Evolutionary conservation across 2,888 invertebrate species (phyloP), one percentile per base, ranked within the genome.

Genomic region (Agonopterix alstromeriana): DNA sequence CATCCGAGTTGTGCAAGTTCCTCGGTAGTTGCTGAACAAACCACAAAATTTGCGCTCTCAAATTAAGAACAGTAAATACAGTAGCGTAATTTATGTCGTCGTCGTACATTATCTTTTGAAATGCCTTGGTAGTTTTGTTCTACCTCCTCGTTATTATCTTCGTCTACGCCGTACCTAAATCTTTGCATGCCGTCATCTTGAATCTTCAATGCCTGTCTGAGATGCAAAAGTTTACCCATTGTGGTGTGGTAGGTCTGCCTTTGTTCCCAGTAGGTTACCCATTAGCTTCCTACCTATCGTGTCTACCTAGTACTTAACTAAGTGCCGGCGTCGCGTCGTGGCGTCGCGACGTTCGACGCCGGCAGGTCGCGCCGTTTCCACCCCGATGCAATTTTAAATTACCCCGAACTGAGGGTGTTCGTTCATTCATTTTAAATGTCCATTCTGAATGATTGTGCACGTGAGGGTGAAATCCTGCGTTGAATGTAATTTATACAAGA

Each of bases 321-420:
- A 27, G 5, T 27, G 27, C 53, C 58, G 67, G 62, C 61, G 58
- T 61, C 63, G 56, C 63, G 65, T 51, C 64, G 60, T 53, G 61
- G 60, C 60, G 61, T 55, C 63, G 62, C 61, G 61, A 58, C 63
- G 61, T 58, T 60, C 60, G 61, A 60, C 62, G 53, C 53, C 60
- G 53, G 43, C 46, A 61, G 67, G 60, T 56, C 65, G 50, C 52
- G 68, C 61, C 75, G 73, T 64, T 73, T 53, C 64, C 64, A 67
- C 77, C 77, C 75, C 62, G 64, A 60, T 69, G 78, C 77, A 82
- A 82, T 83, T 81, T 77, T 59, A 78, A 81, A 83, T 81, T 78
- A 80, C 79, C 67, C 65, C 60, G 72, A 70, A 76, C 65, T 58
- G 58, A 71, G 70, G 74, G 77, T 65, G 68, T 56, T 60, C 56